phyloP scores from a whole-genome alignment of 1,140 invertebrate species.

The Sitobion miscanthi region DNA sequence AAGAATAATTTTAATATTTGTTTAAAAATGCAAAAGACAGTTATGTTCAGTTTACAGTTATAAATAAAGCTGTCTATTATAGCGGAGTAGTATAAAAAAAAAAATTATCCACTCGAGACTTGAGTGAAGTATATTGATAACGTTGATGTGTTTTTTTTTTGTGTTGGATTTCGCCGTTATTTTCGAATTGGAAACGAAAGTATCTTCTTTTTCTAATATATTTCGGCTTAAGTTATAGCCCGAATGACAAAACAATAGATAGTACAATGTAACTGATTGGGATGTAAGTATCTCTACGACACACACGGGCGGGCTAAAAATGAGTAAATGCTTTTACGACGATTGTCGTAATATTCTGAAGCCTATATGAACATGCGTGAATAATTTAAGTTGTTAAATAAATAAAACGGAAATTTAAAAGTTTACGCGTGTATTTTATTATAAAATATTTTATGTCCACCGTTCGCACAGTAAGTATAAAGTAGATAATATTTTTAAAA shows the following conservation, averaged over 20 bases:
- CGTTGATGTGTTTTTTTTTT: not conserved
- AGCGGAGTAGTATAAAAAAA: not conserved
- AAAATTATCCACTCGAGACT: not conserved
- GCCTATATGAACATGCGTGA: not conserved
- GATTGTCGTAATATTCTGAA: not conserved
- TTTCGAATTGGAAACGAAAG: not conserved
- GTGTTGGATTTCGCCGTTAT: not conserved
- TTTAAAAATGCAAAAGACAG: not conserved
- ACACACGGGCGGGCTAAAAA: not conserved
- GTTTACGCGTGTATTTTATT: not conserved
- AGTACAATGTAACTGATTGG: slow-evolving; percentile 9
- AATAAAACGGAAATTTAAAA: not conserved
- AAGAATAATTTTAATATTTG: not conserved
- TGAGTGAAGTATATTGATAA: not conserved
- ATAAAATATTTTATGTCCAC: not conserved
- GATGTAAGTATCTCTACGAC: not conserved
- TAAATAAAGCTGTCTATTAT: not conserved
- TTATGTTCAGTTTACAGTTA: not conserved
- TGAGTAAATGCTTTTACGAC: not conserved
- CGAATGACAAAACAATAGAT: slow-evolving; percentile 1
- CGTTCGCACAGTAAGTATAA: not conserved
- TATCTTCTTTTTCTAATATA: not conserved
- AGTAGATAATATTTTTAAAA: not conserved
- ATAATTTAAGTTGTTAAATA: not conserved
- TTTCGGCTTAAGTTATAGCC: not conserved